These are phyloP conservation scores for Tapirus indicus DNA, from an alignment of 2,797 vertebrate species.

Conservation along the genomic window DNA sequence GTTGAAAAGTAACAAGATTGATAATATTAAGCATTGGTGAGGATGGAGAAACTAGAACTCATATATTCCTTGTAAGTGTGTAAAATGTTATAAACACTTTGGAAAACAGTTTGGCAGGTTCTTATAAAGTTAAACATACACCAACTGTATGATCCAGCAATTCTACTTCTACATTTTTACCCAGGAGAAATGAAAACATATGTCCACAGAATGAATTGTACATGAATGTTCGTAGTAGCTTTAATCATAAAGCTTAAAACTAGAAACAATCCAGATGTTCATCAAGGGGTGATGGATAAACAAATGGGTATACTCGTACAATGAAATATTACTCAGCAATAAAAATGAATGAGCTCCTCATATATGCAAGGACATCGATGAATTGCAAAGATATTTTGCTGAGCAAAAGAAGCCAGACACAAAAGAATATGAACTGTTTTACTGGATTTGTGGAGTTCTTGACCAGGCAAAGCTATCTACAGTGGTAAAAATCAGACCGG, in stretches of 20 bases:
- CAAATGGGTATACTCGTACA: neutral
- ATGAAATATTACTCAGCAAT: neutral
- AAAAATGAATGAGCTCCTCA: neutral
- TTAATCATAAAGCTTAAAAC: neutral
- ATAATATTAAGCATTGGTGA: neutral
- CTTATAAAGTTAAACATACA: neutral
- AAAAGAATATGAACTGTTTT: neutral
- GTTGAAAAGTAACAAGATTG: neutral
- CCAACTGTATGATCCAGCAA: neutral
- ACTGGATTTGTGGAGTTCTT: neutral
- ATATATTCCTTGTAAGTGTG: neutral
- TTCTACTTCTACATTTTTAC: constrained; percentile 37
- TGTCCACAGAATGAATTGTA: neutral
- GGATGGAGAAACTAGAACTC: neutral
- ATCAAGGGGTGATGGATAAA: neutral
- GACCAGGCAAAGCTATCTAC: neutral
- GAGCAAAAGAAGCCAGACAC: neutral
- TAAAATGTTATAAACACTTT: neutral
- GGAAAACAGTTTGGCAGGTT: neutral
- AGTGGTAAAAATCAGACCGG: neutral
- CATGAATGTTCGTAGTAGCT: neutral
- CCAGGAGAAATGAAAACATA: neutral
- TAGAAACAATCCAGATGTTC: neutral
- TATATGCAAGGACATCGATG: neutral
- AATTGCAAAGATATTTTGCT: neutral